Conservation (phyloP, 1,140 invertebrate species). For the Amphibalanus amphitrite region DNA sequence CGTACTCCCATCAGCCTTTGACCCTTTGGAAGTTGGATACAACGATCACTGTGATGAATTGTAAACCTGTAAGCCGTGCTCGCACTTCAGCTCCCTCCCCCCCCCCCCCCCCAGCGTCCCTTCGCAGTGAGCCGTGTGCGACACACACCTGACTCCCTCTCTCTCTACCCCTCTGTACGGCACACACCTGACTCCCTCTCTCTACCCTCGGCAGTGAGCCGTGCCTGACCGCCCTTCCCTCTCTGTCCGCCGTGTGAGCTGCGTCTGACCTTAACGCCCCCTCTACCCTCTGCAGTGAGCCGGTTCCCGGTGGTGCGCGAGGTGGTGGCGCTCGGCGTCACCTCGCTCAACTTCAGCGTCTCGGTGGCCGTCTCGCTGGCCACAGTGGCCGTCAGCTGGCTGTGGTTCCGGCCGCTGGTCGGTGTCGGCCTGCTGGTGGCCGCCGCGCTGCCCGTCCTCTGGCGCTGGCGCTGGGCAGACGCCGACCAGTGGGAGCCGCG, state of each 20-base stretch:
- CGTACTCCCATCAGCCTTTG: no score
- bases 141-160: no score
- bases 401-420: constrained; percentile 46
- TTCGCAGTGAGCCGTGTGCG: no score
- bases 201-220: no score
- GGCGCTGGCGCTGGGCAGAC: constrained; percentile 34
- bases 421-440: constrained; percentile 41
- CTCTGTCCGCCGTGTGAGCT: background rate
- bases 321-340: constrained; percentile 25
- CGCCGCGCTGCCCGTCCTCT: constrained; percentile 27
- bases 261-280: background rate
- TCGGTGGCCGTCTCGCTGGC: constrained; percentile 47
- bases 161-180: no score
- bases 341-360: constrained; percentile 40
- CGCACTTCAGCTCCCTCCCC: no score
- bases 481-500: constrained; percentile 35
- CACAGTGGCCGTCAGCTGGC: constrained; percentile 49
- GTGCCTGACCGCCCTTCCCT: no score
- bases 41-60: no score
- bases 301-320: constrained; percentile 26
- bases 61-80: no score
- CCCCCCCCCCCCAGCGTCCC: no score
- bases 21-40: no score
- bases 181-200: no score
- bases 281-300: constrained; percentile 24